Conservation (phyloP, 2,888 invertebrate species). For the Cylloceria caligata region DNA sequence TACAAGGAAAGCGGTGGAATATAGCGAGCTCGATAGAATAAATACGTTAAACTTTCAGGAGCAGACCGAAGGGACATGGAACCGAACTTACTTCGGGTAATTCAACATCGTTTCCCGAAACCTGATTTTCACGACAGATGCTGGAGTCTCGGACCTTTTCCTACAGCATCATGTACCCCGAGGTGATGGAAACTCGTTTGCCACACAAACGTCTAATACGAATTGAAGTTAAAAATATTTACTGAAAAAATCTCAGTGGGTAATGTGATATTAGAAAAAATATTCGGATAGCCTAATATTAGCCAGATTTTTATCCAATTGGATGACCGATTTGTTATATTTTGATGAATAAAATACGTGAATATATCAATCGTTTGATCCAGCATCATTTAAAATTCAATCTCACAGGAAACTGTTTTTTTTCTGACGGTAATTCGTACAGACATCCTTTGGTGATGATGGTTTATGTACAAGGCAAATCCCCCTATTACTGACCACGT, state of each 20-base stretch:
- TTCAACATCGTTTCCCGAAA: conserved; percentile 75
- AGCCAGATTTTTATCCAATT: neutral
- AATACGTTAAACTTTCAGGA: conserved; percentile 78
- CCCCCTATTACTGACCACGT: too few relatives aligned
- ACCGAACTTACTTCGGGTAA: conserved; percentile 73
- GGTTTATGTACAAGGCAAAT: too few relatives aligned
- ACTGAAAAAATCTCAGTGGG: neutral
- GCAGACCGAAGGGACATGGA: conserved; percentile 69
- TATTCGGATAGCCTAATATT: neutral
- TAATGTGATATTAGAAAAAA: neutral
- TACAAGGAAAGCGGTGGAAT: conserved; percentile 8
- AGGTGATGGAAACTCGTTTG: conserved; percentile 13
- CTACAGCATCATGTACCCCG: neutral
- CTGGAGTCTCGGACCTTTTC: conserved; percentile 28
- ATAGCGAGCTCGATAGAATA: conserved; percentile 66
- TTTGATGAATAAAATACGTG: too few relatives aligned
- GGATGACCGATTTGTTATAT: too few relatives aligned
- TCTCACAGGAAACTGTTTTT: too few relatives aligned
- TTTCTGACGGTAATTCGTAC: too few relatives aligned
- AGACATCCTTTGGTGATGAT: too few relatives aligned
- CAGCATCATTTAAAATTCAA: too few relatives aligned
- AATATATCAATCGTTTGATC: too few relatives aligned
- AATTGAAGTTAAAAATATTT: neutral
- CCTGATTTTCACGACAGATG: conserved; percentile 39
- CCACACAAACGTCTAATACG: neutral